phyloP scores from a whole-genome alignment of 1,140 invertebrate species.

The Lethocerus indicus region DNA sequence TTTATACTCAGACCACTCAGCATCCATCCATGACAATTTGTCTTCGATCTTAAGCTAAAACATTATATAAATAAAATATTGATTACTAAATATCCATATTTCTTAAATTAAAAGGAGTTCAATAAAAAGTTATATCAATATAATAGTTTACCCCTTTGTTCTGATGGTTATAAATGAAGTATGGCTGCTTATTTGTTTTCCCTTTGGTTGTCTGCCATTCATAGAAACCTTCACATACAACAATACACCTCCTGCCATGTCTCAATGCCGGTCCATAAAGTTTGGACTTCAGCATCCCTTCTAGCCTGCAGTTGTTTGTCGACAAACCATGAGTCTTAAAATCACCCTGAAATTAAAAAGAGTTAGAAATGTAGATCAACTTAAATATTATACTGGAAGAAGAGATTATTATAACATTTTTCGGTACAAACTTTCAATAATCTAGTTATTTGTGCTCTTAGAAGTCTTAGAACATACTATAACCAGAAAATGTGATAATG shows the following conservation, averaged over 20 bases:
- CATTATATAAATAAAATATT: too few species aligned
- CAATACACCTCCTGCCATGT: constrained; percentile 53
- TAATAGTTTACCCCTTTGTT: constrained; percentile 21
- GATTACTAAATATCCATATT: too few species aligned
- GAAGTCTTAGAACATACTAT: too few species aligned
- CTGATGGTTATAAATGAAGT: constrained; percentile 53
- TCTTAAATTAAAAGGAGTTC: background rate
- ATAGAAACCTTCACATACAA: constrained; percentile 69
- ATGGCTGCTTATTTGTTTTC: constrained; percentile 48
- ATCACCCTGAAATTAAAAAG: constrained; percentile 32
- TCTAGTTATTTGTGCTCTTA: too few species aligned
- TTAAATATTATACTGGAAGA: too few species aligned
- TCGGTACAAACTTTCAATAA: too few species aligned
- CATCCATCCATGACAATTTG: constrained; percentile 29
- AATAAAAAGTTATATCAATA: too few species aligned
- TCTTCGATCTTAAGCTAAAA: constrained; percentile 34
- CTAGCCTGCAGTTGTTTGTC: constrained; percentile 68
- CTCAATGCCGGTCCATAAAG: constrained; percentile 43
- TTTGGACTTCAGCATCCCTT: constrained; percentile 46
- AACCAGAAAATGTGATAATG: too few species aligned
- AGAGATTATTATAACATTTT: too few species aligned
- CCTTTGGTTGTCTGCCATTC: constrained; percentile 63
- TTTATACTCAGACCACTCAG: constrained; percentile 28
- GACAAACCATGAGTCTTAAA: constrained; percentile 45
- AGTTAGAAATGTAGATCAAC: too few species aligned